phyloP scores from a whole-genome alignment of 2,888 invertebrate species.

The Drosophila melanosoma region DNA sequence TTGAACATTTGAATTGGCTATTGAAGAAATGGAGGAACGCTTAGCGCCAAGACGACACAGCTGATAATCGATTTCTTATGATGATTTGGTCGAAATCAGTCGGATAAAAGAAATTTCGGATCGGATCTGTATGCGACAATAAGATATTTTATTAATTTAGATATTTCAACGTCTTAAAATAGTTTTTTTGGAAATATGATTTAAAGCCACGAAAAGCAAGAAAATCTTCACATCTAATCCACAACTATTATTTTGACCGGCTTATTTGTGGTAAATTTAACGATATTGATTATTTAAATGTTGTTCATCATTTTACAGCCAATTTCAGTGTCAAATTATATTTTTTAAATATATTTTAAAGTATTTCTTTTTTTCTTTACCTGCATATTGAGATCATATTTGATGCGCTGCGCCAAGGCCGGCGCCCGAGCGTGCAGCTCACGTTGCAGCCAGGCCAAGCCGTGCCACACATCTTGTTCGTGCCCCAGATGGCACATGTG shows the following conservation, averaged over 20 bases:
- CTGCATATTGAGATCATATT: conserved; percentile 76
- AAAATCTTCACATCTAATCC: not conserved
- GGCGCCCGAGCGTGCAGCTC: conserved; percentile 58
- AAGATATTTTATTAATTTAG: too few species aligned
- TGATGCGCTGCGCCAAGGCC: conserved; percentile 64
- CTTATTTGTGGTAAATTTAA: not conserved
- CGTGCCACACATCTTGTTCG: conserved; percentile 31
- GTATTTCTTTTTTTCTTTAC: conserved; percentile 33
- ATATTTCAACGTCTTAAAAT: not conserved
- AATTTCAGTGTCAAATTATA: not conserved
- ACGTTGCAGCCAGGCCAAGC: conserved; percentile 61
- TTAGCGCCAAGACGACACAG: too few species aligned
- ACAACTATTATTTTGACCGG: not conserved
- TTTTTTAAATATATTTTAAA: not conserved
- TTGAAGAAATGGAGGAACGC: too few species aligned
- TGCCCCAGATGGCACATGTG: conserved; percentile 63
- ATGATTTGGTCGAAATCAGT: too few species aligned
- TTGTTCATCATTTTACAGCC: not conserved
- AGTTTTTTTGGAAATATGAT: not conserved
- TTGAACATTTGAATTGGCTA: too few species aligned
- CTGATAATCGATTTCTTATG: too few species aligned
- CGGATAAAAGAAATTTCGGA: too few species aligned
- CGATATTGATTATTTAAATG: not conserved
- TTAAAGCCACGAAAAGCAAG: not conserved
- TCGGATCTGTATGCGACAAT: too few species aligned